Base-by-base conservation (phyloP, 2,888 invertebrate genomes). In the Tenthredo livida region DNA sequence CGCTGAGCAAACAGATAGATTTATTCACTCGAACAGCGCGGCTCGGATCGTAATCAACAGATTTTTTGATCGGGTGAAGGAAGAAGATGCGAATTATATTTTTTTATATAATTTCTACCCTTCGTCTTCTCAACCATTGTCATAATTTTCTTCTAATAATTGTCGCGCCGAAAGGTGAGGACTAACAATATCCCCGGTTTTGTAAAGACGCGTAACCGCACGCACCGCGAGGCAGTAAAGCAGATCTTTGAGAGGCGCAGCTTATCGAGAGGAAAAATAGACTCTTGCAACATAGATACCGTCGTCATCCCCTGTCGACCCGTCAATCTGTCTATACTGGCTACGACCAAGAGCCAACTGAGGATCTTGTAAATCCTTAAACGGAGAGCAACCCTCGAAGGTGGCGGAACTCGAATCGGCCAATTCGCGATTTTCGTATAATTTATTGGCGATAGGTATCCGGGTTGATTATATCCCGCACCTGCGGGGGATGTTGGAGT, bases 191-290 rank as follows among this genome's bases (percentile, higher is more conserved):
- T 73, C 43, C 21, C 12, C 1, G 12, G 43, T 21, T 25, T 43
- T 43, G 21, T 9, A 43, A 73, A 3, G 21, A 21, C 21, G 21
- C n/a, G 2, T 25, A 73, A 21, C 43, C 77, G 33, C 15, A n/a
- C n/a, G n/a, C n/a, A n/a, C n/a, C n/a, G n/a, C 17, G 50, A 50
- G n/a, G 77, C 77, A 50, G 77, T 77, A 77, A 77, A 77, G 50
- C 33, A 77, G 77, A 77, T 77, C 33, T 77, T 47, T n/a, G 77
- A 54, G 47, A 54, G 25, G 47, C 54, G 77, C 25, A 47, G 50
- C 77, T 77, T 77, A 77, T 77, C 77, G 77, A 77, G 77, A 77
- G 77, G 77, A 77, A 77, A 77, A 77, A 77, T 77, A 77, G 29
- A 77, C 54, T 77, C n/a, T 50, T 54, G 50, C 15, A 25, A 77